Evolutionary conservation across 2,113 vertebrate species (phyloP), one percentile per base, ranked within the genome.

Genomic region (Ammodramus savannarum): DNA sequence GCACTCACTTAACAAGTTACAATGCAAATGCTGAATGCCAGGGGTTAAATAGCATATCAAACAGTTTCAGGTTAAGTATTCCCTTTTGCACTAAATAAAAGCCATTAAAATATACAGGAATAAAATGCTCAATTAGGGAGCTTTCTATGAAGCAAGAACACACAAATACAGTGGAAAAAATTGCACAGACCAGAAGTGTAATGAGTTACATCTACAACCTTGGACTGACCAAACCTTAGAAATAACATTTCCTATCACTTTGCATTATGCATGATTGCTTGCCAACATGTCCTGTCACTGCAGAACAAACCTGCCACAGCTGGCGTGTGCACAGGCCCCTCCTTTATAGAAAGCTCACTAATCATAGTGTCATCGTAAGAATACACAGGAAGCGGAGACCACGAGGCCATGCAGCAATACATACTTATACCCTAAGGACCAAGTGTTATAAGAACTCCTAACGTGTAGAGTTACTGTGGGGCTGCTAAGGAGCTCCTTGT

Each of bases 391-490:
- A 97, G 97, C 91, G 27, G 95, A 97, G 95, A 92, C 73, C 80
- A 97, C 97, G 95, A 95, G 97, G 97, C 97, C 98, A 97, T 98
- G 98, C 97, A 97, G 97, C 93, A 95, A 97, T 95, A 94, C 11
- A 34, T 95, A 95, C 92, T 91, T 59, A 91, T 34, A 97, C 96
- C 97, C 95, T 97, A 96, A 0, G 2, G 43, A 96, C 92, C 61
- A 82, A 96, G 89, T 95, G 94, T 67, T 89, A 36, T 41, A 95
- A 95, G 95, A 95, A 96, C 84, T 95, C 87, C 80, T 95, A 93
- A 34, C 2, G 72, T 92, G 91, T 83, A 76, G 90, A 96, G 94
- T 97, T 95, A 97, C 79, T 85, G 52, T 38, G 43, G 94, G 85
- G 62, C 90, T 94, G 84, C 89, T 90, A 93, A 93, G 87, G 92